These are phyloP conservation scores for Heliconius cydno DNA, from an alignment of 2,888 invertebrate genomes.

Conservation along the genomic window DNA sequence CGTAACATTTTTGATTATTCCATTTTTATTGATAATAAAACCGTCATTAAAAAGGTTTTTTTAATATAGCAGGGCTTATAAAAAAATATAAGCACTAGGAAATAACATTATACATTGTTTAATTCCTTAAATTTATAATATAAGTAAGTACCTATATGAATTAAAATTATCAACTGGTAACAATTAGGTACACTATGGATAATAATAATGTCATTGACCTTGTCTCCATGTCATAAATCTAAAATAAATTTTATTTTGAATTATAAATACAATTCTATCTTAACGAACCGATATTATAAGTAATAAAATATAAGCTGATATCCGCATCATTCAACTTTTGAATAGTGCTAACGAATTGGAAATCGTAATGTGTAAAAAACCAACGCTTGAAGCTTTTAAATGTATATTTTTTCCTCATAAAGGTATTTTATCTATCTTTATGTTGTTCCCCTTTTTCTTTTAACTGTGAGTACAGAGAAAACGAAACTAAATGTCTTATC, in stretches of 20 bases:
- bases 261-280: not conserved
- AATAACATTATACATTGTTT: not conserved
- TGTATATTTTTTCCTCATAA: not conserved
- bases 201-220: not conserved
- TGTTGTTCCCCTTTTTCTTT: not conserved
- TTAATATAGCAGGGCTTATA: not conserved
- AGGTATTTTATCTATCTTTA: not conserved
- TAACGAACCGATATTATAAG: constrained; percentile 6
- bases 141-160: not conserved
- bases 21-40: not conserved
- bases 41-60: not conserved
- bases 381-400: not conserved
- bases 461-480: not conserved
- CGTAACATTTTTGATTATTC: no score
- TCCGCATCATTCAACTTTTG: not conserved
- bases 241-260: not conserved
- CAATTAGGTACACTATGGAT: not conserved
- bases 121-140: not conserved
- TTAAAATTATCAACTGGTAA: not conserved
- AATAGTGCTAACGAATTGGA: not conserved
- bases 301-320: not conserved
- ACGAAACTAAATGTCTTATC: not conserved
- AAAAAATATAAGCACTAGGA: not conserved
- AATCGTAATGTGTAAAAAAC: not conserved
- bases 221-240: not conserved